These are phyloP conservation scores for Drosophila barbarae DNA, from an alignment of 2,888 invertebrate species.

Conservation along the genomic window DNA sequence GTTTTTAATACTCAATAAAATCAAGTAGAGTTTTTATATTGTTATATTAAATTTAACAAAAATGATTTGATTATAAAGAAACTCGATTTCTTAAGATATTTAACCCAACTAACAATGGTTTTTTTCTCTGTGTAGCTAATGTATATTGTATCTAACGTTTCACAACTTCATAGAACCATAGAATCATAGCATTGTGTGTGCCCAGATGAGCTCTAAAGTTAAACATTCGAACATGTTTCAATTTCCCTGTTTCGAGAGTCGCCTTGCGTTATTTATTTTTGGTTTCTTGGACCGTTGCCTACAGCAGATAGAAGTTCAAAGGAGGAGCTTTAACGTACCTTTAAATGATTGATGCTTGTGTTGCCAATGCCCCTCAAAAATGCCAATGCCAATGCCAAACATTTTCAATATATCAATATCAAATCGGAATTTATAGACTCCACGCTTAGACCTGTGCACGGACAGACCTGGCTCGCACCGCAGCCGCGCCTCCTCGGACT, in stretches of 20 bases:
- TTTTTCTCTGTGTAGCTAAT: conserved; percentile 21
- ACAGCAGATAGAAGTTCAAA: conserved; percentile 14
- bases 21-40: not conserved
- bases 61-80: not conserved
- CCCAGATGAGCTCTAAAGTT: conserved; percentile 26
- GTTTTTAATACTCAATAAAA: not conserved
- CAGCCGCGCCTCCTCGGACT: conserved; percentile 88
- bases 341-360: conserved; percentile 56
- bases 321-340: conserved; percentile 43
- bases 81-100: not conserved
- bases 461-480: conserved; percentile 85
- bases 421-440: conserved; percentile 85
- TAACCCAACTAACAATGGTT: not conserved
- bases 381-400: conserved; percentile 37
- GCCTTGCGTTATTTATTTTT: conserved; percentile 24
- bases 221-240: conserved; percentile 79
- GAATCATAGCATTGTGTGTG: conserved; percentile 28
- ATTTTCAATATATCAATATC: conserved; percentile 63
- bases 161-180: conserved; percentile 19
- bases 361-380: conserved; percentile 31
- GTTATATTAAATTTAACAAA: not conserved
- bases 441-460: conserved; percentile 92
- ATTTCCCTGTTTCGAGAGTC: conserved; percentile 68
- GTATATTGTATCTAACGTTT: conserved; percentile 28
- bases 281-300: not conserved